Evolutionary conservation across 2,888 invertebrate species (phyloP).

Genomic region (Eustalomyia histrio): DNA sequence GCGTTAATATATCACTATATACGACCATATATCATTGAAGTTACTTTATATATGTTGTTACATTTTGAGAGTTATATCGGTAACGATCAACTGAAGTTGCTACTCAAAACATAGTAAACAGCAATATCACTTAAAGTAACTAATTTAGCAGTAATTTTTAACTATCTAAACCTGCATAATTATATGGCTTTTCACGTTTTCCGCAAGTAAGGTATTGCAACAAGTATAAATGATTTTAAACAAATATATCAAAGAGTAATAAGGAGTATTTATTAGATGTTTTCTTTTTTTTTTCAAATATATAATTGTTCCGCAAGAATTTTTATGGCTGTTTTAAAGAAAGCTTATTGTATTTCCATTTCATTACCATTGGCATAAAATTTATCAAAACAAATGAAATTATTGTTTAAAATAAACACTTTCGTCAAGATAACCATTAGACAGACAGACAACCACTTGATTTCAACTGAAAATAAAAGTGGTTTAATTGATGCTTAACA

Average conservation of each 20-base stretch:
- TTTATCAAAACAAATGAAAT: constrained; percentile 10
- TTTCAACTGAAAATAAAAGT: constrained; percentile 42
- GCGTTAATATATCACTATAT: too few relatives aligned
- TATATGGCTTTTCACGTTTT: too few relatives aligned
- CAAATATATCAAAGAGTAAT: background rate
- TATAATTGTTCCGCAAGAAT: constrained; percentile 14
- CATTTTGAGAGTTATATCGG: too few relatives aligned
- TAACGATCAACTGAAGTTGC: too few relatives aligned
- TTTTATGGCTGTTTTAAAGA: background rate
- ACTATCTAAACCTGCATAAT: too few relatives aligned
- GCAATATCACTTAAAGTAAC: too few relatives aligned
- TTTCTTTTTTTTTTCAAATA: background rate
- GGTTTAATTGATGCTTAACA: constrained; percentile 42
- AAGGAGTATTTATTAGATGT: background rate
- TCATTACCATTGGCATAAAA: background rate
- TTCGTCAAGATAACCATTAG: constrained; percentile 30
- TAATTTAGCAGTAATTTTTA: too few relatives aligned
- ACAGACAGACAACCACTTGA: constrained; percentile 18
- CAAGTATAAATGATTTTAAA: too few relatives aligned
- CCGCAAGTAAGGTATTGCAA: too few relatives aligned
- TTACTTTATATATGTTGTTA: too few relatives aligned
- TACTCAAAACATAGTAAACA: too few relatives aligned
- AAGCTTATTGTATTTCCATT: background rate
- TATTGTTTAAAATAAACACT: constrained; percentile 5
- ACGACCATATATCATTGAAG: too few relatives aligned